These are phyloP conservation scores for Acromyrmex echinatior DNA, from an alignment of 1,140 invertebrate species.

Conservation along the genomic window DNA sequence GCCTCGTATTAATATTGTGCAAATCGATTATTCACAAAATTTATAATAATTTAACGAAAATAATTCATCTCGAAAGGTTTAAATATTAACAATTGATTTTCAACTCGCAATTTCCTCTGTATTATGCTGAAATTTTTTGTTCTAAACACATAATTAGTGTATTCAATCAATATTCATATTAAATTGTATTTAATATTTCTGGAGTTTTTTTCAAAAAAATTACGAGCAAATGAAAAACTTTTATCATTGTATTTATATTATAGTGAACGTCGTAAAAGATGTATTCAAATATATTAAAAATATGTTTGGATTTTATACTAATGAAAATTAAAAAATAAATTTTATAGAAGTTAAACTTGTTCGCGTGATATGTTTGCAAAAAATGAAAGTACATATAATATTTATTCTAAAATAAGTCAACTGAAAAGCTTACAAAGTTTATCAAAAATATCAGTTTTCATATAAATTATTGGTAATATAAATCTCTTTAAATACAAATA, in stretches of 20 bases:
- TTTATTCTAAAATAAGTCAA: not conserved
- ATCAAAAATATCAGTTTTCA: not conserved
- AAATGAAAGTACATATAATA: not conserved
- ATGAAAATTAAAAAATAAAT: not conserved
- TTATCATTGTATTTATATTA: not conserved
- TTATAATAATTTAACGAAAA: conserved; percentile 33
- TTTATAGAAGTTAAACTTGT: not conserved
- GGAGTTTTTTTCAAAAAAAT: not conserved
- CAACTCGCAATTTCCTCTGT: not conserved
- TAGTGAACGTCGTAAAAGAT: not conserved
- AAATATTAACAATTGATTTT: not conserved
- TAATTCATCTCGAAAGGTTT: not conserved
- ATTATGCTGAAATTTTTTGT: not conserved
- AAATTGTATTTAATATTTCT: not conserved
- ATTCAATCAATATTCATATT: not conserved
- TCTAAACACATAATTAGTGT: not conserved
- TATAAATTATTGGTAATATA: not conserved
- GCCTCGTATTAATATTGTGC: conserved; percentile 8
- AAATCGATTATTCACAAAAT: conserved; percentile 50
- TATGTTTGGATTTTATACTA: not conserved
- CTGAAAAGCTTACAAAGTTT: not conserved
- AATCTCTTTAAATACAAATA: not conserved
- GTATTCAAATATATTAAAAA: not conserved
- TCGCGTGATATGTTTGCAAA: not conserved
- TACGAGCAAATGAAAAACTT: not conserved